phyloP scores from a whole-genome alignment of 2,113 vertebrate genomes.

The Gobiocypris rarus region DNA sequence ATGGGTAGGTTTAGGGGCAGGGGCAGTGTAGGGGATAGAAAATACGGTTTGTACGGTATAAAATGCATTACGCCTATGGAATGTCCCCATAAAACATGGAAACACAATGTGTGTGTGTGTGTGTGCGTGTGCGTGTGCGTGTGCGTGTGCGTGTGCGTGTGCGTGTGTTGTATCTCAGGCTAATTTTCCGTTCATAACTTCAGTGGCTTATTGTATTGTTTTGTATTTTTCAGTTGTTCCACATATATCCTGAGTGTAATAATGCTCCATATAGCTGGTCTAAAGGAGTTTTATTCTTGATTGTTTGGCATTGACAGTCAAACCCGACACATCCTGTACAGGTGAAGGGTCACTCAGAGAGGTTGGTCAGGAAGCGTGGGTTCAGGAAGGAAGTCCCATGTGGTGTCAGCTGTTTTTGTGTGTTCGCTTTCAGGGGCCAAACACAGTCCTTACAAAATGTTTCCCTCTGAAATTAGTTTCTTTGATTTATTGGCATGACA shows the following conservation, averaged over 20 bases:
- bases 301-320: background rate
- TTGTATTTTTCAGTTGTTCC: background rate
- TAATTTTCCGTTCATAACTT: background rate
- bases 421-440: background rate
- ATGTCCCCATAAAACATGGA: too few relatives aligned
- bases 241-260: too few relatives aligned
- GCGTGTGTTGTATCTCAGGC: too few relatives aligned
- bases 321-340: background rate
- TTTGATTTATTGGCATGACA: background rate
- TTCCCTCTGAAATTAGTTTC: background rate
- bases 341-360: background rate
- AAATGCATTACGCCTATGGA: too few relatives aligned
- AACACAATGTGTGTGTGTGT: too few relatives aligned
- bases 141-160: too few relatives aligned
- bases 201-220: background rate
- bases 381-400: slow-evolving; percentile 3
- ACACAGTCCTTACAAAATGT: background rate
- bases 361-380: background rate
- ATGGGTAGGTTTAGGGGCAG: too few relatives aligned
- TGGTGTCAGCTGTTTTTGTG: background rate
- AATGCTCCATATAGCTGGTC: background rate
- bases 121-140: too few relatives aligned
- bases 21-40: too few relatives aligned
- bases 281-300: background rate
- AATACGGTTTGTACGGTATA: too few relatives aligned